These are phyloP conservation scores for Anas capensis DNA, from an alignment of 2,797 vertebrate genomes.

Conservation along the genomic window DNA sequence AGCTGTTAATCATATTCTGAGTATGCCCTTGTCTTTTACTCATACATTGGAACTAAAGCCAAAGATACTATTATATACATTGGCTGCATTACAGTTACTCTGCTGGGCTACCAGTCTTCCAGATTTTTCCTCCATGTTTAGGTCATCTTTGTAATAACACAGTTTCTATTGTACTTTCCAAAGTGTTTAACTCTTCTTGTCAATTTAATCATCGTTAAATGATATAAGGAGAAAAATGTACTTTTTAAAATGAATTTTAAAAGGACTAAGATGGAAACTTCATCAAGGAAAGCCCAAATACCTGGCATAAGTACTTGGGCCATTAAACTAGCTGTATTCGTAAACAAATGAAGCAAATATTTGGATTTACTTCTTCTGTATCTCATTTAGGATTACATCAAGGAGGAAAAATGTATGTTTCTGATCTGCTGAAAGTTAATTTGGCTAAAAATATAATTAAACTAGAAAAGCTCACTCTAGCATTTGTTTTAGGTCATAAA, in stretches of 20 bases:
- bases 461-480: neutral
- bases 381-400: neutral
- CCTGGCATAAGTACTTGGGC: accelerated
- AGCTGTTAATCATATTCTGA: neutral
- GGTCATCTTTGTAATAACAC: neutral
- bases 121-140: neutral
- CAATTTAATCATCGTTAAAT: neutral
- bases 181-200: neutral
- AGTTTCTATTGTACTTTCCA: neutral
- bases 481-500: slow-evolving; percentile 89
- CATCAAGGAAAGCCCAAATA: neutral
- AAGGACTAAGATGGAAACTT: neutral
- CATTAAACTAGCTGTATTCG: neutral
- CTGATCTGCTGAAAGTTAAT: neutral
- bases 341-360: neutral
- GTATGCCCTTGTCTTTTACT: neutral
- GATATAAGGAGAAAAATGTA: neutral
- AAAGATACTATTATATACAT: accelerated
- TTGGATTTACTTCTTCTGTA: neutral
- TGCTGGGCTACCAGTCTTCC: neutral
- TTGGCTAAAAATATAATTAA: neutral
- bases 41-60: neutral
- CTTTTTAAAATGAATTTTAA: neutral
- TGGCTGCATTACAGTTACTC: neutral
- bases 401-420: neutral